Conservation (phyloP, 2,888 invertebrate genomes). For the Diaperis boleti region DNA sequence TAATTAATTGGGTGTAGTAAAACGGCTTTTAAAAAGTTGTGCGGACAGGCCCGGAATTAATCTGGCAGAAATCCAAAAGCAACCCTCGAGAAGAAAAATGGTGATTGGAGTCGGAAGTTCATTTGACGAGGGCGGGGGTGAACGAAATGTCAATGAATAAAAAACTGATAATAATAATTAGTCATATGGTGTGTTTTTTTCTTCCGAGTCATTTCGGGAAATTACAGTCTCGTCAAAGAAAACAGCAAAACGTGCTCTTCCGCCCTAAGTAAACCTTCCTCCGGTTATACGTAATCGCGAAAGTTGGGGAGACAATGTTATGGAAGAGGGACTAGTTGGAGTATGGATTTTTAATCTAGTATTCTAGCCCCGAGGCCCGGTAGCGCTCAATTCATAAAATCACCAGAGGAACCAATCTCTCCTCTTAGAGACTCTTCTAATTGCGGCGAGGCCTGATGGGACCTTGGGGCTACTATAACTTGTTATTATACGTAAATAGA, state of each 20-base stretch:
- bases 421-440: constrained; percentile 43
- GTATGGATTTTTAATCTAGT: constrained; percentile 45
- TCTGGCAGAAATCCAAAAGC: constrained; percentile 32
- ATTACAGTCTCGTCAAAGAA: constrained; percentile 36
- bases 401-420: constrained; percentile 44
- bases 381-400: constrained; percentile 44
- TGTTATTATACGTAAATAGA: constrained; percentile 44
- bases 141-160: no score
- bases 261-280: constrained; percentile 34
- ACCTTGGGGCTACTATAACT: constrained; percentile 40
- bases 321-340: constrained; percentile 31
- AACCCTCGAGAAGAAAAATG: constrained; percentile 27
- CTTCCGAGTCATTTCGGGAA: no score
- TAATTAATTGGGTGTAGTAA: constrained; percentile 19
- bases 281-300: constrained; percentile 39
- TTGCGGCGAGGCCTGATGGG: constrained; percentile 41
- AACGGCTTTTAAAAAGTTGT: constrained; percentile 15
- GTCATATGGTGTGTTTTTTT: no score
- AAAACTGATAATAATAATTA: no score
- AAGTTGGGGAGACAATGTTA: constrained; percentile 39
- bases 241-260: constrained; percentile 41
- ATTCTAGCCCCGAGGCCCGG: constrained; percentile 41
- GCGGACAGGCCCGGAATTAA: constrained; percentile 12
- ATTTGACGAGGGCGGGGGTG: no score
- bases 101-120: constrained; percentile 21